Evolutionary conservation across 23 tunicate species (phyloP), one percentile per base, ranked within the genome.

Genomic region (Aplidium turbinatum): DNA sequence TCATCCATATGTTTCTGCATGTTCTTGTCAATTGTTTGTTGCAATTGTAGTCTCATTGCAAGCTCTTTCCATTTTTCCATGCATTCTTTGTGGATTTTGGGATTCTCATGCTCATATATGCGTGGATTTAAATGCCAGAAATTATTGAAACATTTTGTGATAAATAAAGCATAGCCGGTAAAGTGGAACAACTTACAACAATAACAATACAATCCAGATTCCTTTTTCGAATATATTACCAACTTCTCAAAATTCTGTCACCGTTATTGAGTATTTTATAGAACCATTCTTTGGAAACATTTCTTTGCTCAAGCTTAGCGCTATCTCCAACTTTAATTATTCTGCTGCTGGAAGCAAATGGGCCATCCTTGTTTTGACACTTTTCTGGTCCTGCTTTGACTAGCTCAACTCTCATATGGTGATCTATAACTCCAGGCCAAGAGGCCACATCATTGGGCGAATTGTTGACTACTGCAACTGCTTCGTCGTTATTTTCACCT

Each of bases 71-170:
- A 73, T 73, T 73, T 73, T 73, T 73, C 79, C 22, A 73, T 73
- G 79, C 79, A 73, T 73, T 73, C 79, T 73, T 73, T 73, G 68
- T 73, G 79, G 79, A 73, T 73, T 73, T 73, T 56, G 79, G 47
- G 56, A 19, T 73, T 73, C 68, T 73, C 68, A 73, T 73, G 76
- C n/a, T n/a, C n/a, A n/a, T n/a, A n/a, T n/a, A n/a, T n/a, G n/a
- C n/a, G n/a, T n/a, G n/a, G n/a, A n/a, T n/a, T n/a, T n/a, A n/a
- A n/a, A n/a, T n/a, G 66, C 66, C 79, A 73, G 56, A 73, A 73
- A 55, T 73, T 56, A 73, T 73, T 73, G 57, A 73, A 55, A 73
- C 68, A 55, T 73, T 73, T 73, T 73, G 79, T 73, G 79, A 73
- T 50, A 73, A 73, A 73, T 73, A 73, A 56, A 70, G 76, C 76